phyloP scores from a whole-genome alignment of 1,140 invertebrate genomes.

The Heliconius hermathena region DNA sequence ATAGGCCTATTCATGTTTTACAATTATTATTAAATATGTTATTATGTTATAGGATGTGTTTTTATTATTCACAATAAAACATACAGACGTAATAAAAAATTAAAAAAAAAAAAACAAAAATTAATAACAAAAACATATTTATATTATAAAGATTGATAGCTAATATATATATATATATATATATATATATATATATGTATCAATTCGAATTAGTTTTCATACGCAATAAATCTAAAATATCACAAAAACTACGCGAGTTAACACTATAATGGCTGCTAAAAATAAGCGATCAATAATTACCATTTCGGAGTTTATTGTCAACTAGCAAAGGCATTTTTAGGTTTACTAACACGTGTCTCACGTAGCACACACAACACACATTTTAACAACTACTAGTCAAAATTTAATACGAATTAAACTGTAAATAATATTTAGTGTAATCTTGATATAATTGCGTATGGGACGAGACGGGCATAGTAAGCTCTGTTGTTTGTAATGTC shows the following conservation, averaged over 20 bases:
- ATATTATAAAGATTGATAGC: neutral
- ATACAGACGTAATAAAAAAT: neutral
- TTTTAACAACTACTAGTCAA: constrained; percentile 41
- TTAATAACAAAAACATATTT: constrained; percentile 8
- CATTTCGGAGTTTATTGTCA: constrained; percentile 66
- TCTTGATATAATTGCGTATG: constrained; percentile 43
- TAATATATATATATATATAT: neutral
- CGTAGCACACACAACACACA: constrained; percentile 63
- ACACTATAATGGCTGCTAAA: constrained; percentile 60
- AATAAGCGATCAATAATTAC: constrained; percentile 76
- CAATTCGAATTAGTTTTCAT: neutral
- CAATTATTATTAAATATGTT: neutral
- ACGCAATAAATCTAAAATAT: neutral
- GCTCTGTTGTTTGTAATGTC: constrained; percentile 55
- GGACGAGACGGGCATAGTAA: constrained; percentile 60
- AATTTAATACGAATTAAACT: constrained; percentile 22
- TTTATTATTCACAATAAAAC: neutral
- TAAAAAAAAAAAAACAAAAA: constrained; percentile 1
- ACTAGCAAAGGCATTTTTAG: constrained; percentile 72
- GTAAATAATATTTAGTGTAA: constrained; percentile 38
- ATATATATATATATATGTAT: neutral
- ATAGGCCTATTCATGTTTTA: constrained; percentile 26
- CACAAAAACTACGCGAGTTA: neutral
- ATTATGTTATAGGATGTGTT: neutral
- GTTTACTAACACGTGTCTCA: constrained; percentile 49